Evolutionary conservation across 2,113 vertebrate genomes (phyloP).

Genomic region (Equus quagga): DNA sequence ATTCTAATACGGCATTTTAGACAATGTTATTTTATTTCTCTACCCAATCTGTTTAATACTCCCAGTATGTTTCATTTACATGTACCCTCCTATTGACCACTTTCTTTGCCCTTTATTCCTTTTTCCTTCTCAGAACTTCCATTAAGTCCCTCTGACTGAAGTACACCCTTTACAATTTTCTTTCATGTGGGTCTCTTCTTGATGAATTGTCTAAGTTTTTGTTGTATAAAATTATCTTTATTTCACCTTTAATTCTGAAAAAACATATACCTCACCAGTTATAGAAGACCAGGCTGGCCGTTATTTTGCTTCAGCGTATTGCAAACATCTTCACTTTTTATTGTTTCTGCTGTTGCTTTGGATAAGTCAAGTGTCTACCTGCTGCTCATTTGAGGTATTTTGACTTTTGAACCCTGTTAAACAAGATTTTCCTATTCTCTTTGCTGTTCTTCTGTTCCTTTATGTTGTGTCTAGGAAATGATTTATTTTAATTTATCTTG

Average conservation of each 20-base stretch:
- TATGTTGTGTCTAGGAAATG: neutral
- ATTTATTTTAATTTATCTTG: neutral
- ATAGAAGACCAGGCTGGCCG: too few relatives aligned
- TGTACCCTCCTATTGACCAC: neutral
- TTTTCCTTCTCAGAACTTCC: neutral
- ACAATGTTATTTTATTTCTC: neutral
- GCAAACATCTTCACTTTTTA: neutral
- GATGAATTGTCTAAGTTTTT: neutral
- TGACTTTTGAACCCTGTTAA: neutral
- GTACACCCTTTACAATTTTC: neutral
- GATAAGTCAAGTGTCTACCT: neutral
- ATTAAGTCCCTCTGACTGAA: neutral
- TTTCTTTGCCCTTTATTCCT: neutral
- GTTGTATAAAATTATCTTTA: neutral
- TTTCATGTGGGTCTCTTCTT: neutral
- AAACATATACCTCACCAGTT: neutral
- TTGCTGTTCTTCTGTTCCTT: neutral
- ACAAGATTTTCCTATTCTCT: too few relatives aligned
- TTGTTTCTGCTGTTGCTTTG: neutral
- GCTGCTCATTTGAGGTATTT: neutral
- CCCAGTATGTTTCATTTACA: neutral
- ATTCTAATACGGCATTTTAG: neutral
- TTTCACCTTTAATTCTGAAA: neutral
- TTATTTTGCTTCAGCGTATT: neutral
- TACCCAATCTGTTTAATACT: neutral